Evolutionary conservation across 2,888 invertebrate species (phyloP).

Genomic region (Lasius platythorax): DNA sequence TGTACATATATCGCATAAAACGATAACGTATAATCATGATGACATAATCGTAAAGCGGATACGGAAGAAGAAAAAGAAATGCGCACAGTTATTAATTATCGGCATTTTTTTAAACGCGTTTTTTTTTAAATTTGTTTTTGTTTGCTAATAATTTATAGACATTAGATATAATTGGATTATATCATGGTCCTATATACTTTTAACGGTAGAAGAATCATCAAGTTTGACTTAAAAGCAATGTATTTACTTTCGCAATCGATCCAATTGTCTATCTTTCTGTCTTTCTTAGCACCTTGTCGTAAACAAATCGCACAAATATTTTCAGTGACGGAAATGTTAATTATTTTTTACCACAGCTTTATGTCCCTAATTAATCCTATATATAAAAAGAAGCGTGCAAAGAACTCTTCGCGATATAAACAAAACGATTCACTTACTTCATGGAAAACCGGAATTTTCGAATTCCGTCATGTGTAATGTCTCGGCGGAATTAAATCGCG

Average conservation of each 20-base stretch:
- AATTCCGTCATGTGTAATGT: not conserved
- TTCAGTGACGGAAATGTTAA: conserved; percentile 1
- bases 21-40: not conserved
- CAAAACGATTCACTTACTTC: not conserved
- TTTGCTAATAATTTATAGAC: not conserved
- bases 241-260: not conserved
- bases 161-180: not conserved
- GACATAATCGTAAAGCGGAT: not conserved
- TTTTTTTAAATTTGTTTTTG: not conserved
- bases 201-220: not conserved
- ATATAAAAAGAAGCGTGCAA: not conserved
- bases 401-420: not conserved
- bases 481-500: not conserved
- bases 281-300: not conserved
- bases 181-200: not conserved
- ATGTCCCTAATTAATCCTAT: not conserved
- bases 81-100: not conserved
- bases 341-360: not conserved
- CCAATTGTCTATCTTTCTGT: not conserved
- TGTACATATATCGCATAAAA: not conserved
- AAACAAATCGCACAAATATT: conserved; percentile 2
- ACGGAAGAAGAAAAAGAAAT: not conserved
- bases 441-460: not conserved
- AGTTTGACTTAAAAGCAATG: not conserved
- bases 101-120: not conserved